These are phyloP conservation scores for Candoia aspera DNA, from an alignment of 2,113 vertebrate genomes.

Conservation along the genomic window DNA sequence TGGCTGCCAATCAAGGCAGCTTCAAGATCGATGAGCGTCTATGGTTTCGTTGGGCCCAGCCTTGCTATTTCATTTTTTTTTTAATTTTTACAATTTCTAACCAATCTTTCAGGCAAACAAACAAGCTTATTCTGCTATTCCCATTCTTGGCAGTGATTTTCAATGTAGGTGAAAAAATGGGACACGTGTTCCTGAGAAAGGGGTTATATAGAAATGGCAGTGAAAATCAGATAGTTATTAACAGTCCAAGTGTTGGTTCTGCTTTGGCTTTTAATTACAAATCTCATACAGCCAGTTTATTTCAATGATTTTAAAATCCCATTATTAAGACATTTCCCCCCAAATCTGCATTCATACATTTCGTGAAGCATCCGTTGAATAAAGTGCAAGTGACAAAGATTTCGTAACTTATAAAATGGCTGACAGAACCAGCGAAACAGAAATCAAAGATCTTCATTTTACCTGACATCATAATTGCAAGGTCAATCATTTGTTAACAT, in stretches of 20 bases:
- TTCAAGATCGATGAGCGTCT: background rate
- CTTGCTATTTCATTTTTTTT: background rate
- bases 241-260: slow-evolving; percentile 51
- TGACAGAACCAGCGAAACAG: slow-evolving; percentile 29
- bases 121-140: background rate
- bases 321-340: slow-evolving; percentile 20
- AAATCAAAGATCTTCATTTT: slow-evolving; percentile 20
- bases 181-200: no score
- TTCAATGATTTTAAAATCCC: background rate
- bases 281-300: slow-evolving; percentile 33
- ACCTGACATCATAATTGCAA: background rate
- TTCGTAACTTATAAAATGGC: slow-evolving; percentile 48
- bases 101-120: background rate
- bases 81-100: background rate
- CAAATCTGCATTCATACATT: background rate
- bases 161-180: background rate
- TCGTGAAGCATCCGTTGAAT: slow-evolving; percentile 24
- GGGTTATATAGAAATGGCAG: background rate
- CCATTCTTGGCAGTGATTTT: background rate
- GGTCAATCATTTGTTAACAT: background rate
- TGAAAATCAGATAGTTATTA: slow-evolving; percentile 60
- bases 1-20: background rate
- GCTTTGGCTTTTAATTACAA: slow-evolving; percentile 49
- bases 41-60: background rate
- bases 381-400: slow-evolving; percentile 19